A percentile compares a stretch with the other conserved stretches of the same genome.
These are phyloP conservation scores for Microctonus brassicae DNA, from an alignment of 2,888 invertebrate species.

Conservation along the genomic window DNA sequence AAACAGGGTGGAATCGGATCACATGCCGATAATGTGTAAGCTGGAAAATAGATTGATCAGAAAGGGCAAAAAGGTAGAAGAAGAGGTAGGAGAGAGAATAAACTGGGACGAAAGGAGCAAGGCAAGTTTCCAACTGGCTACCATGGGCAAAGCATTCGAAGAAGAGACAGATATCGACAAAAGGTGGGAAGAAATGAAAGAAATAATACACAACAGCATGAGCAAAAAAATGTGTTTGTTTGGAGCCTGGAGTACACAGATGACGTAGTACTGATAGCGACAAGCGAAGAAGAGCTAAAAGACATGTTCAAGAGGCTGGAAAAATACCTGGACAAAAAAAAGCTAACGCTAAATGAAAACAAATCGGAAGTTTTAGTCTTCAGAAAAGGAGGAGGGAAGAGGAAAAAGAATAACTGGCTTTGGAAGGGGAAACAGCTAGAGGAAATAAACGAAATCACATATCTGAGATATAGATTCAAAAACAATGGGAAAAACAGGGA, in stretches of 20 bases:
- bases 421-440: conserved; percentile 36
- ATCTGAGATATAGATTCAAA: conserved; percentile 36
- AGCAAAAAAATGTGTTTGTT: not conserved
- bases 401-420: conserved; percentile 17
- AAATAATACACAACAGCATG: not conserved
- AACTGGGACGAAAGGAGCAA: not conserved
- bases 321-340: too few relatives aligned
- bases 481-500: conserved; percentile 17
- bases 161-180: not conserved
- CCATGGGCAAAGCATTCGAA: not conserved
- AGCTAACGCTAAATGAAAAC: too few relatives aligned
- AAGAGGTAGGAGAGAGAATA: conserved; percentile 9
- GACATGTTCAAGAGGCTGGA: too few relatives aligned
- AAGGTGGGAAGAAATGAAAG: conserved; percentile 4
- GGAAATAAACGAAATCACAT: conserved; percentile 39
- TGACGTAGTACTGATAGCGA: too few relatives aligned
- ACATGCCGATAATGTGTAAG: not conserved
- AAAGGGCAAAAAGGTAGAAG: not conserved
- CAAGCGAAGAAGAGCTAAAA: too few relatives aligned
- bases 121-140: not conserved
- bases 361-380: too few relatives aligned
- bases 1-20: conserved; percentile 14
- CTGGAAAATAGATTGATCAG: not conserved
- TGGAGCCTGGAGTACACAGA: too few relatives aligned
- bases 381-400: conserved; percentile 31